Conservation (phyloP, 2,113 vertebrate genomes). For the Hydrolagus affinis region DNA sequence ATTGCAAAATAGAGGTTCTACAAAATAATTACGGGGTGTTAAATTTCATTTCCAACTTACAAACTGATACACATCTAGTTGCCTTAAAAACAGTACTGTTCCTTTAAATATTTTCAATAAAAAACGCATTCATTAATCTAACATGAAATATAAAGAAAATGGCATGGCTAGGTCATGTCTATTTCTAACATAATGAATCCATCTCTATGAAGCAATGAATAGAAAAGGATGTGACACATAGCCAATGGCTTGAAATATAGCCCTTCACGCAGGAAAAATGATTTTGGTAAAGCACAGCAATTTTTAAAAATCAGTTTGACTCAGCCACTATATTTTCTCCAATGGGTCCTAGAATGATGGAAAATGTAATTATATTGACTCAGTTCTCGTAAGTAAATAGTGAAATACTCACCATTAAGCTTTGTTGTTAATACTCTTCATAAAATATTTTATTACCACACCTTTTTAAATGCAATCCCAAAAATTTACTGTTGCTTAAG, state of each 20-base stretch:
- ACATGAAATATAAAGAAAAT: not conserved
- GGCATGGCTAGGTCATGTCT: not conserved
- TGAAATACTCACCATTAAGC: not conserved
- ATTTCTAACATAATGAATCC: conserved; percentile 1
- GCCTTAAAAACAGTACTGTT: not conserved
- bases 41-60: not conserved
- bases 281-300: not conserved
- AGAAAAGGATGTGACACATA: not conserved
- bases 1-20: no score
- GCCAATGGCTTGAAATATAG: not conserved
- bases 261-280: not conserved
- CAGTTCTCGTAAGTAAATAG: not conserved
- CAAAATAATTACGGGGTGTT: no score
- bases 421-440: not conserved
- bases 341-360: not conserved
- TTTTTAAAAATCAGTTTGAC: not conserved
- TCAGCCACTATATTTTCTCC: not conserved
- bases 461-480: not conserved
- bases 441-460: not conserved
- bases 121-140: not conserved
- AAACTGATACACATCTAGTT: not conserved
- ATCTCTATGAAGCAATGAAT: no score
- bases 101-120: not conserved
- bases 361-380: not conserved
- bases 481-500: not conserved